These are phyloP conservation scores for Triplophysa rosa DNA, from an alignment of 2,113 vertebrate species.

Conservation along the genomic window DNA sequence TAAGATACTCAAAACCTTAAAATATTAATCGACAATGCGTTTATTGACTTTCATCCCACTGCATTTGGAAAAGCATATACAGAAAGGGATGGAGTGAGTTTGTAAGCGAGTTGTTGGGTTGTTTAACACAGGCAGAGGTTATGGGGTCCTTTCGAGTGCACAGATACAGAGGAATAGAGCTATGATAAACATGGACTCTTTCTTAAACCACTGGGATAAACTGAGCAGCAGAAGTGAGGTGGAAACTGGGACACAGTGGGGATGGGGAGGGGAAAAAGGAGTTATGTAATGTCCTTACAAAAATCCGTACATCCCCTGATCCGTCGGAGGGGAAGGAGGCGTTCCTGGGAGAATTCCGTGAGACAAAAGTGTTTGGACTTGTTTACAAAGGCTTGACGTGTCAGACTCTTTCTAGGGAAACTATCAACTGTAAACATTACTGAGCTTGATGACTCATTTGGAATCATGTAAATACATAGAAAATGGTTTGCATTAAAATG, in stretches of 20 bases:
- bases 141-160: slow-evolving; percentile 12
- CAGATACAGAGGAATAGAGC: slow-evolving; percentile 28
- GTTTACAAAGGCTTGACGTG: not conserved
- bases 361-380: slow-evolving; percentile 53
- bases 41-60: not conserved
- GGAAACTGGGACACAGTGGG: not conserved
- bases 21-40: slow-evolving; percentile 24
- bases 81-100: slow-evolving; percentile 32
- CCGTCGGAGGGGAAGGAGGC: slow-evolving; percentile 58
- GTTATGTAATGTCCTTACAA: slow-evolving; percentile 69
- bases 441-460: not conserved
- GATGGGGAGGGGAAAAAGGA: slow-evolving; percentile 29
- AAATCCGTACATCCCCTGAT: slow-evolving; percentile 70
- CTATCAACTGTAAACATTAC: not conserved
- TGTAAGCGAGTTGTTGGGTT: slow-evolving; percentile 4
- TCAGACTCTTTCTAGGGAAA: not conserved
- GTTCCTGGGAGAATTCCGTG: slow-evolving; percentile 63
- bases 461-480: not conserved
- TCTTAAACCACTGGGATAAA: not conserved
- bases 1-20: slow-evolving; percentile 2
- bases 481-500: not conserved
- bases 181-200: not conserved
- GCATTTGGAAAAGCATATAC: slow-evolving; percentile 16
- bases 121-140: slow-evolving; percentile 26
- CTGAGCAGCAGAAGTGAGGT: not conserved